Evolutionary conservation across 2,888 invertebrate species (phyloP).

Genomic region (Melinaea marsaeus): DNA sequence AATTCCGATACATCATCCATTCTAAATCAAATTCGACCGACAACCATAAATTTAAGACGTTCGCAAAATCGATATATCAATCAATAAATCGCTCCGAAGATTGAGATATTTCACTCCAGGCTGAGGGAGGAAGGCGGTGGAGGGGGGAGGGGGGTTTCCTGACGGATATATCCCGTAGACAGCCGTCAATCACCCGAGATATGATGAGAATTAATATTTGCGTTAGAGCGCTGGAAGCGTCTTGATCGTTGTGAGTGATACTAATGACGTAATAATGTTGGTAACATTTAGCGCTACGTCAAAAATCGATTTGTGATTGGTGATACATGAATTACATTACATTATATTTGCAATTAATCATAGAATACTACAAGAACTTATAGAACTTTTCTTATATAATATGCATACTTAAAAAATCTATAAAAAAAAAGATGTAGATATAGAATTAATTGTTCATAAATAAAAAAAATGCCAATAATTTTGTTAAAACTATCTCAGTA

Average conservation of each 20-base stretch:
- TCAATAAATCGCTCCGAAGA: constrained; percentile 74
- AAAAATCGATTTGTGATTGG: constrained; percentile 5
- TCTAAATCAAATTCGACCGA: constrained; percentile 37
- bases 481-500: background rate
- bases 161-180: constrained; percentile 76
- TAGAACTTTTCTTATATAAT: too few species aligned
- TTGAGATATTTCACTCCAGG: constrained; percentile 71
- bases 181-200: constrained; percentile 71
- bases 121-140: constrained; percentile 35
- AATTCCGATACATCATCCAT: constrained; percentile 30
- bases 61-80: constrained; percentile 69
- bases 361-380: too few species aligned
- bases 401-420: too few species aligned
- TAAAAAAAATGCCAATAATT: background rate
- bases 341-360: too few species aligned
- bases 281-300: constrained; percentile 7
- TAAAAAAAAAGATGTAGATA: too few species aligned
- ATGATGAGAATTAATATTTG: constrained; percentile 76
- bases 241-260: constrained; percentile 41
- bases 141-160: constrained; percentile 50
- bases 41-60: constrained; percentile 33
- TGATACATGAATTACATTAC: too few species aligned
- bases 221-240: constrained; percentile 43
- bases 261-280: constrained; percentile 14
- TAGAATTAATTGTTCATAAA: background rate